These are phyloP conservation scores for Champsocephalus esox DNA, from an alignment of 2,797 vertebrate species.

Conservation along the genomic window DNA sequence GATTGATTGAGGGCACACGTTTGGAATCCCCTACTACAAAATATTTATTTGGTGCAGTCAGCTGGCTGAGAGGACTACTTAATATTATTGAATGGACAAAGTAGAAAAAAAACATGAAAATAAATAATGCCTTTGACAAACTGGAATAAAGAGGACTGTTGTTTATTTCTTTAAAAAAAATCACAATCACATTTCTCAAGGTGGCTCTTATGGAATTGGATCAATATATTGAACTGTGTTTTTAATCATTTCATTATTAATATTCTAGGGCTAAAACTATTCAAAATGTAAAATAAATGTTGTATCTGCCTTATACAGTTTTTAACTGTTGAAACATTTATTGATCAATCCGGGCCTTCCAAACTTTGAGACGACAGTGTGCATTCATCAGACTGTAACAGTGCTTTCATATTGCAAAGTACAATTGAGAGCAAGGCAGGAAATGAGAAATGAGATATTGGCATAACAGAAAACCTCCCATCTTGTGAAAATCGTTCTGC, in stretches of 20 bases:
- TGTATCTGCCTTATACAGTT: neutral
- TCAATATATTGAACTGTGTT: neutral
- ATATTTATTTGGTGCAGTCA: neutral
- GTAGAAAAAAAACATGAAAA: neutral
- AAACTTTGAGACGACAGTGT: neutral
- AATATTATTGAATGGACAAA: neutral
- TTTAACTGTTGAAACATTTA: neutral
- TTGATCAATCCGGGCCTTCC: neutral
- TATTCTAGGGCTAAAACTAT: neutral
- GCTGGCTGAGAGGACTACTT: neutral
- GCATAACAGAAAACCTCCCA: constrained; percentile 22
- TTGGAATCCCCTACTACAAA: neutral
- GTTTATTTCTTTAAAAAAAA: neutral
- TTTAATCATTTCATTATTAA: neutral
- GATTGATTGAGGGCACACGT: neutral
- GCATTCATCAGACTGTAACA: constrained; percentile 34
- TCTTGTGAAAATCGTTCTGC: constrained; percentile 29
- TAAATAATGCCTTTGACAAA: neutral
- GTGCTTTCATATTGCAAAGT: constrained; percentile 31
- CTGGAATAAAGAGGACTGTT: neutral
- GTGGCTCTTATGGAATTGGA: neutral
- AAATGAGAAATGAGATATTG: constrained; percentile 21
- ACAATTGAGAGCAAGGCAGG: constrained; percentile 38
- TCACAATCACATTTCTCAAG: neutral
- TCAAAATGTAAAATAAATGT: neutral